Percentiles rank a stretch among this genome's conserved stretches.
Conservation (phyloP, 2,888 invertebrate species). For the Volucella inflata region DNA sequence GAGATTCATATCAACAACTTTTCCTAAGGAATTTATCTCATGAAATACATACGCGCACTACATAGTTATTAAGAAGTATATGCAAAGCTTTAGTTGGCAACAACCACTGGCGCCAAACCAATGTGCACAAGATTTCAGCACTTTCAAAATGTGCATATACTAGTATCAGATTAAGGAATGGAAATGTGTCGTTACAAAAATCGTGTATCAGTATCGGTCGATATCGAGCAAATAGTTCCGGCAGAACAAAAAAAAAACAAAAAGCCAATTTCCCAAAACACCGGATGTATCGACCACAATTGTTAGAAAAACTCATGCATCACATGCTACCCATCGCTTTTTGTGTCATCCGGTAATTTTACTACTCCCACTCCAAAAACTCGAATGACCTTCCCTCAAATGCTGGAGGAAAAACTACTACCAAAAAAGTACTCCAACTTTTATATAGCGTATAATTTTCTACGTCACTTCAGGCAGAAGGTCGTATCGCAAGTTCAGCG, state of each 20-base stretch:
- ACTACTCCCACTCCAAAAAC: conserved; percentile 20
- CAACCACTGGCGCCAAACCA: no score
- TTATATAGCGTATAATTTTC: conserved; percentile 13
- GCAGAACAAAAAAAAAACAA: background rate
- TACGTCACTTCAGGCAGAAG: conserved; percentile 44
- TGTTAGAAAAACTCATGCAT: conserved; percentile 7
- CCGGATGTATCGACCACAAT: conserved; percentile 30
- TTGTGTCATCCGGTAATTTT: conserved; percentile 30
- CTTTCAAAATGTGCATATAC: no score
- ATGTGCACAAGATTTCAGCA: no score
- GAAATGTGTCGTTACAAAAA: no score
- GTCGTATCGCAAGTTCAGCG: conserved; percentile 52
- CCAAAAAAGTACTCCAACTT: conserved; percentile 36
- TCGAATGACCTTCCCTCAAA: conserved; percentile 40
- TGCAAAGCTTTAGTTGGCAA: no score
- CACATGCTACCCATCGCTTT: conserved; percentile 13
- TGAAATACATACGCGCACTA: no score
- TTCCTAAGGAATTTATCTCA: no score
- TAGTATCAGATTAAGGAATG: no score
- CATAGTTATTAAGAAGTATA: no score
- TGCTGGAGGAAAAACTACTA: conserved; percentile 26
- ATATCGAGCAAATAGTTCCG: no score
- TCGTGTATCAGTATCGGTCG: no score
- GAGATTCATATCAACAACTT: no score
- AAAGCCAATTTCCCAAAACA: background rate